Percentiles rank a stretch among this genome's conserved stretches.
Conservation (phyloP, 2,113 vertebrate species). For the Tetrax tetrax region DNA sequence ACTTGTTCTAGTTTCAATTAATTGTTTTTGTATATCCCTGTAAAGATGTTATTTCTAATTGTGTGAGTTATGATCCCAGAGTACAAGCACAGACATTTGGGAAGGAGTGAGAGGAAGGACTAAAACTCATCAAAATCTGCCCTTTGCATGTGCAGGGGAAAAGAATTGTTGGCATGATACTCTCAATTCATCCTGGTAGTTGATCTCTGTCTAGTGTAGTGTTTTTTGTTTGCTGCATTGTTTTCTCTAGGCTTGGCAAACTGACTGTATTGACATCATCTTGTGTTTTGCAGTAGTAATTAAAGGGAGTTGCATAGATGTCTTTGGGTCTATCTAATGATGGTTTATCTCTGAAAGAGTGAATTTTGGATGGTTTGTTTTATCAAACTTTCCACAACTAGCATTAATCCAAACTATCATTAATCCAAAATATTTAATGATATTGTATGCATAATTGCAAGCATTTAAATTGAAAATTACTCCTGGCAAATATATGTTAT, state of each 20-base stretch:
- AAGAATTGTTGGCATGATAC: background rate
- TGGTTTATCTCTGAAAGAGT: background rate
- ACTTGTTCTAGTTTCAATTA: background rate
- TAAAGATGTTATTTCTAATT: constrained; percentile 2
- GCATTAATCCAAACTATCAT: too few relatives aligned
- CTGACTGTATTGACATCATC: constrained; percentile 6
- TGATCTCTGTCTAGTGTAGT: background rate
- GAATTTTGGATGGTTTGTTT: constrained; percentile 7
- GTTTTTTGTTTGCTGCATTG: background rate
- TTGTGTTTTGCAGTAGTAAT: constrained; percentile 28
- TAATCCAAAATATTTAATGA: background rate
- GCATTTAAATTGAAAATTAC: background rate
- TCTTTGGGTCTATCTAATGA: background rate
- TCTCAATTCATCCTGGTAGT: background rate
- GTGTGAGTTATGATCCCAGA: background rate
- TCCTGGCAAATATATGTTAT: background rate
- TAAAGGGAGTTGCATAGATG: constrained; percentile 11
- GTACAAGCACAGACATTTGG: background rate
- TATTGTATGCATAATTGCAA: background rate
- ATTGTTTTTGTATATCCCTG: background rate
- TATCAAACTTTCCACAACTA: background rate
- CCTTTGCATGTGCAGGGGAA: background rate
- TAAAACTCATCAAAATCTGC: background rate
- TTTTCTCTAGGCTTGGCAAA: constrained; percentile 7
- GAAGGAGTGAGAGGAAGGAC: background rate